Conservation (phyloP, 2,888 invertebrate genomes). For the Leptogaster cylindrica region DNA sequence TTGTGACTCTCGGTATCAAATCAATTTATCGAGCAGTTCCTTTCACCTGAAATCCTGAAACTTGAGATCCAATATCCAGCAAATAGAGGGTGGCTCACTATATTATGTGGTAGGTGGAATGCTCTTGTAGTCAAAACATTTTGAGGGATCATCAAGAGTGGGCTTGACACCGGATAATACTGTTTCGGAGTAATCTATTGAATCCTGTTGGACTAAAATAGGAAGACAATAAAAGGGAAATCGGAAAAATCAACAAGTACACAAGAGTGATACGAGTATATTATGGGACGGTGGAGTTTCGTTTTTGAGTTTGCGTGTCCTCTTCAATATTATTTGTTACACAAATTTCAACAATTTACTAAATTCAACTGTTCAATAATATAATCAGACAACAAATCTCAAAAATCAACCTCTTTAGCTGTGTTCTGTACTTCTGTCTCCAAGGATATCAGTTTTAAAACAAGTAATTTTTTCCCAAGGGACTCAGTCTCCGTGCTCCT, state of each 20-base stretch:
- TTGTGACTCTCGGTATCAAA: conserved; percentile 24
- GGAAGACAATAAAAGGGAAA: conserved; percentile 21
- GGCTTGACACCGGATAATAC: background rate
- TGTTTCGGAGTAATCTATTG: background rate
- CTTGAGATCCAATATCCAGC: background rate
- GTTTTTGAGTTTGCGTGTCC: no score
- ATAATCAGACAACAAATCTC: no score
- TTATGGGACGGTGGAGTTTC: no score
- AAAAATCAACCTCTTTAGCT: no score
- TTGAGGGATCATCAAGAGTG: conserved; percentile 26
- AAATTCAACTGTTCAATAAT: no score
- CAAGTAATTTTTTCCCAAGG: no score
- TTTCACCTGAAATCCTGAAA: conserved; percentile 11
- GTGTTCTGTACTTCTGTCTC: no score
- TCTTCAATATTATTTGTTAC: no score
- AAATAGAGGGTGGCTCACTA: background rate
- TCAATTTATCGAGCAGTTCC: conserved; percentile 34
- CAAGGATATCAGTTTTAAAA: no score
- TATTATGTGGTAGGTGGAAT: background rate
- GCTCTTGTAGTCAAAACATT: conserved; percentile 32
- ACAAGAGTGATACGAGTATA: background rate
- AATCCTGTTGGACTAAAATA: background rate
- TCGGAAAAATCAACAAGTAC: conserved; percentile 39
- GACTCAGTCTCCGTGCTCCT: no score
- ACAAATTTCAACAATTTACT: no score